A percentile compares a stretch with the other conserved stretches of the same genome.
Conservation (phyloP, 2,113 vertebrate species). For the Cardinalis cardinalis region DNA sequence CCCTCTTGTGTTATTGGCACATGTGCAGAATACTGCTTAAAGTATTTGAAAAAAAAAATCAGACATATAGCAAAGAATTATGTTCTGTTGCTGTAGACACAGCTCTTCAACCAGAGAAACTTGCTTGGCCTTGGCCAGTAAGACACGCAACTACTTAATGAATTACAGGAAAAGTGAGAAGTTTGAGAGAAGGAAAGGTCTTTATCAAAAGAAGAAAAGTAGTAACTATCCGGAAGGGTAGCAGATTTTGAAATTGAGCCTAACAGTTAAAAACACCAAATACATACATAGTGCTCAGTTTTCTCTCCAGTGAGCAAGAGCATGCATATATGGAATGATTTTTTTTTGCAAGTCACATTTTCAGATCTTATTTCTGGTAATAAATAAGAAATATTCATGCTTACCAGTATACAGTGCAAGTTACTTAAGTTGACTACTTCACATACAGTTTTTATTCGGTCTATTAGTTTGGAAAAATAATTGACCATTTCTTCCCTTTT, state of each 20-base stretch:
- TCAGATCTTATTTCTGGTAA: not conserved
- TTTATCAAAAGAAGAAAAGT: not conserved
- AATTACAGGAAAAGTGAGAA: not conserved
- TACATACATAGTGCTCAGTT: not conserved
- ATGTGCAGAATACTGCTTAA: not conserved
- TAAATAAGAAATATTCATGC: slow-evolving; percentile 21
- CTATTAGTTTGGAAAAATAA: slow-evolving; percentile 95
- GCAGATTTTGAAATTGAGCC: not conserved
- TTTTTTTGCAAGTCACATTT: not conserved
- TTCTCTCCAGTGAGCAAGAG: not conserved
- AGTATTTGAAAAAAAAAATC: not conserved
- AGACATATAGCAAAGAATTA: not conserved
- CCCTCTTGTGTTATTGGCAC: not conserved
- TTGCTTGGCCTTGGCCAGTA: not conserved
- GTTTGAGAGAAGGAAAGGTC: not conserved
- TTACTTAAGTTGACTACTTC: slow-evolving; percentile 95
- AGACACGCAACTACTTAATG: not conserved
- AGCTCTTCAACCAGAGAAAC: not conserved
- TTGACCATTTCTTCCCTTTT: slow-evolving; percentile 97
- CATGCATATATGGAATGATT: not conserved
- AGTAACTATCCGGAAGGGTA: not conserved
- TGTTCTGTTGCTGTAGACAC: not conserved
- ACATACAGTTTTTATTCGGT: slow-evolving; percentile 96
- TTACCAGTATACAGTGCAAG: slow-evolving; percentile 95
- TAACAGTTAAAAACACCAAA: not conserved